Base-by-base conservation (phyloP, 2,888 invertebrate species). In the Zonitis immaculata region DNA sequence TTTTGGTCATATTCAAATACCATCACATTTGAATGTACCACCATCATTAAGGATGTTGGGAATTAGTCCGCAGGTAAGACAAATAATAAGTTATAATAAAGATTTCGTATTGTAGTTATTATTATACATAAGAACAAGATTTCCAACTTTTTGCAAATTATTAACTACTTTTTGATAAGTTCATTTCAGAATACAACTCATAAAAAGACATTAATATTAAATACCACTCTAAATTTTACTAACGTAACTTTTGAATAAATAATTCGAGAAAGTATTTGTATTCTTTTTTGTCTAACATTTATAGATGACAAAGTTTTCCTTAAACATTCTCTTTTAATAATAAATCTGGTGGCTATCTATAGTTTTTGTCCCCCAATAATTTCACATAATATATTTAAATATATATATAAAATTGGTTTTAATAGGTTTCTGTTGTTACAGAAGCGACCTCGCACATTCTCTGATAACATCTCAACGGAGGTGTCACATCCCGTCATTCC, bases 1-100 rank as follows among this genome's bases (percentile, higher is more conserved):
- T 79, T 95, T 95, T 73, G 95, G 93, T 0, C 91, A 95, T 78
- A 84, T 94, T 45, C 73, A 80, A 60, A 82, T 95, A 58, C 91
- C 92, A 0, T 82, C 82, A 59, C 78, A 78, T 50, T 77, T 88
- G 58, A 91, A 91, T 78, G 87, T 95, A 44, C 95, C 95, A 39
- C 95, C 95, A 47, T 92, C 92, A 42, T 83, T 94, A 56, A 90
- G 89, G 79, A 94, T 94, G 93, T 84, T 95, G 44, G 95, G 94
- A 58, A 89, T 94, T 57, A 91, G 92, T 58, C 93, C 94, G 44
- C 94, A 95, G 91, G 95, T 95, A 82, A 80, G 85, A 44, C 16
- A 35, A 6, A n/a, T n/a, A n/a, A n/a, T n/a, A n/a, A n/a, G n/a
- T n/a, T n/a, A n/a, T n/a, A n/a, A n/a, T n/a, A n/a, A n/a, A n/a